Evolutionary conservation across 2,113 vertebrate species (phyloP).

Genomic region (Scartelaos histophorus): DNA sequence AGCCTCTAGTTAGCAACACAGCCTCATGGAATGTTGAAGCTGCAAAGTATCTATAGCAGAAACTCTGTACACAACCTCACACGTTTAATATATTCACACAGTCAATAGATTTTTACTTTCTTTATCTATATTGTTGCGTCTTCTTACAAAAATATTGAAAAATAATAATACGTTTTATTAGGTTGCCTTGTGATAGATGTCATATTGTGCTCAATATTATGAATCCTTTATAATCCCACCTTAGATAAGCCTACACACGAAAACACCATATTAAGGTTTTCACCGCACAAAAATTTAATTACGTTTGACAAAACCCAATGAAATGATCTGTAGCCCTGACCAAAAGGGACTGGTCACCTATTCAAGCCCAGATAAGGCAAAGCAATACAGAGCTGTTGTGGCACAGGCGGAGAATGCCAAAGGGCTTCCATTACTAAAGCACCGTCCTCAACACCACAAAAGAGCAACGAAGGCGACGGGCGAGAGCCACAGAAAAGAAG

Average conservation of each 20-base stretch:
- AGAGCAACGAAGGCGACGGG: conserved; percentile 42
- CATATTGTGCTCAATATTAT: not conserved
- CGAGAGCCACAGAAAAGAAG: conserved; percentile 49
- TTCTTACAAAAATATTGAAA: too few relatives aligned
- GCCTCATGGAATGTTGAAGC: too few relatives aligned
- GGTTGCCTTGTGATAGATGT: not conserved
- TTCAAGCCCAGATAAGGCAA: conserved; percentile 41
- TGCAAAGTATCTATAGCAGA: too few relatives aligned
- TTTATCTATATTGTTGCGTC: too few relatives aligned
- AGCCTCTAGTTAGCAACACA: too few relatives aligned
- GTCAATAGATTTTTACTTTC: too few relatives aligned
- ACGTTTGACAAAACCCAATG: not conserved
- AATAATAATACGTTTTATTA: too few relatives aligned
- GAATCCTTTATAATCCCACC: not conserved
- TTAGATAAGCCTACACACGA: not conserved
- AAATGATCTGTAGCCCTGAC: conserved; percentile 21
- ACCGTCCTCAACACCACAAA: conserved; percentile 60
- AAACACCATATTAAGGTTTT: conserved; percentile 15
- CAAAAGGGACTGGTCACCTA: conserved; percentile 47
- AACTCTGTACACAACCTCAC: too few relatives aligned
- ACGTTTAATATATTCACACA: too few relatives aligned
- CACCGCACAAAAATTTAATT: conserved; percentile 4
- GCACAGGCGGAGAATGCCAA: conserved; percentile 56
- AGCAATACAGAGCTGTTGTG: conserved; percentile 30
- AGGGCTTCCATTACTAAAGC: conserved; percentile 58